Evolutionary conservation across 1,140 invertebrate species (phyloP), one percentile per base, ranked within the genome.

Genomic region (Pachyrhynchus sulphureomaculatus): DNA sequence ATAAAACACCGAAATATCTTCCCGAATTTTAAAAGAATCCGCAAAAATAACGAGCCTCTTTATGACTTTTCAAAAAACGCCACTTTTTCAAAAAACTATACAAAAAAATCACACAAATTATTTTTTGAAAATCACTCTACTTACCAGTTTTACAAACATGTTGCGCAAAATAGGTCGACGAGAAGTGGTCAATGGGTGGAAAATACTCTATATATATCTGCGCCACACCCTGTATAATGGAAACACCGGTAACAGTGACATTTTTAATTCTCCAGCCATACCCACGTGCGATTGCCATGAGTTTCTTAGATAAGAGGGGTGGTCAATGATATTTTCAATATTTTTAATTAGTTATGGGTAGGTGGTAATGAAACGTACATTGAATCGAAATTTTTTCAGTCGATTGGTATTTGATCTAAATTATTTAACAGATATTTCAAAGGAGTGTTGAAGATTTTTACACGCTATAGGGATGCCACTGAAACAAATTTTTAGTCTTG

Each of bases 121-220:
- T 44, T 37, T 48, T 34, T 13, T 23, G 5, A 13, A 20, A 47
- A 52, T 49, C 47, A 33, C 54, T 54, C 10, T 55, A 72, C 74
- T 75, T 72, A 76, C 74, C 74, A 76, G 73, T 76, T 76, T 76
- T 76, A 75, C 74, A 68, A 76, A 76, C 74, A 76, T 76, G 74
- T 76, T 73, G 73, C 60, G 20, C 66, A 62, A 62, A 65, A 68
- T 71, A 57, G 47, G 57, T 49, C 48, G 52, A 53, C 62, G 66
- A 60, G 45, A 63, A 63, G 60, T 59, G 55, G 47, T 53, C 24
- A 34, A 15, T 39, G 37, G 33, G 51, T 45, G 53, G 29, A 61
- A 61, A 61, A 52, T 57, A 34, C 45, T 36, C 37, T 73, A 72
- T 75, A 68, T 75, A 76, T 74, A 75, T 61, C 32, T 48, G 53